Conservation (phyloP, 2,113 vertebrate genomes). For the Lepus timidus region DNA sequence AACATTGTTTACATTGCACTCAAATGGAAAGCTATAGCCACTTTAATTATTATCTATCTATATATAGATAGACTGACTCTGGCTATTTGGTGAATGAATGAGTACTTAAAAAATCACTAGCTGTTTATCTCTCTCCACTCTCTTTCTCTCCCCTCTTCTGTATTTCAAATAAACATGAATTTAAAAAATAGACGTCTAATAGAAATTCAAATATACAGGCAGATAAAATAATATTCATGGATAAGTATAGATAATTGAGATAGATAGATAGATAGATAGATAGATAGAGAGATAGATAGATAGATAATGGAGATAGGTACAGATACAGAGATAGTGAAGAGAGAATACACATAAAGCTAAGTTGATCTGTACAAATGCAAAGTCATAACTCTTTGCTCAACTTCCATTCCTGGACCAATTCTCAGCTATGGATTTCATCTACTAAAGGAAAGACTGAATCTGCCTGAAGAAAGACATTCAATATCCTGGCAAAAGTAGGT, state of each 20-base stretch:
- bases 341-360: no score
- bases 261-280: no score
- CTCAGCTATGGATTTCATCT: background rate
- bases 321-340: background rate
- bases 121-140: no score
- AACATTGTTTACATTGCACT: background rate
- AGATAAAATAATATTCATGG: background rate
- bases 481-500: background rate
- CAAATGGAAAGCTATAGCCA: background rate
- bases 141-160: no score
- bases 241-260: no score
- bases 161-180: no score
- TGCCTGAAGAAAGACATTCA: background rate
- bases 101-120: no score
- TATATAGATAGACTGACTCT: no score
- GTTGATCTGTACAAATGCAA: background rate
- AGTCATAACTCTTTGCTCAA: background rate
- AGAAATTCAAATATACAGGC: background rate
- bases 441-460: background rate
- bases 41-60: background rate
- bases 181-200: background rate
- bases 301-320: background rate
- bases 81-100: no score
- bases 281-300: no score
- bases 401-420: background rate